phyloP scores from a whole-genome alignment of 2,888 invertebrate genomes.

The Melangyna quadrimaculata region DNA sequence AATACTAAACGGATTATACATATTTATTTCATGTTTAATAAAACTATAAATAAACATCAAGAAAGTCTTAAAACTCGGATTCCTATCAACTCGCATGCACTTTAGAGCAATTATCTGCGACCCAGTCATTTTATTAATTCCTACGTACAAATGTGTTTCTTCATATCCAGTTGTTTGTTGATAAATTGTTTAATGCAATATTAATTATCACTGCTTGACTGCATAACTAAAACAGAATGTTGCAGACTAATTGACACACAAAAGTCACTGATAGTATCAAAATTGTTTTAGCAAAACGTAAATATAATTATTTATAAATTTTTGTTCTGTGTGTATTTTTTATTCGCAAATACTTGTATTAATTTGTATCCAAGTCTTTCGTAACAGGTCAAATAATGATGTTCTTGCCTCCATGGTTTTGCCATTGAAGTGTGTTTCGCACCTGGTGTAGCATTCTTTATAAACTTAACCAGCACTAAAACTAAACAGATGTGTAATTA shows the following conservation, averaged over 20 bases:
- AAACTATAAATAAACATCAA: too few species aligned
- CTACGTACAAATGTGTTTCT: not conserved
- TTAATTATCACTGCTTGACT: slow-evolving; percentile 29
- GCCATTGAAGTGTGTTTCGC: slow-evolving; percentile 42
- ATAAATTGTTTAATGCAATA: slow-evolving; percentile 58
- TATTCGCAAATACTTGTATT: slow-evolving; percentile 27
- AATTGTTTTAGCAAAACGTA: not conserved
- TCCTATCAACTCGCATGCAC: too few species aligned
- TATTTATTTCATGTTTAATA: too few species aligned
- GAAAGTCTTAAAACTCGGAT: too few species aligned
- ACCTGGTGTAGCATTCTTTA: slow-evolving; percentile 37
- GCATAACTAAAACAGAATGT: slow-evolving; percentile 16
- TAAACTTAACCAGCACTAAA: not conserved
- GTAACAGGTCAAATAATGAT: slow-evolving; percentile 17
- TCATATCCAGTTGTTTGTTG: not conserved
- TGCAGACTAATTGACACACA: slow-evolving; percentile 11
- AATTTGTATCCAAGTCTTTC: slow-evolving; percentile 31
- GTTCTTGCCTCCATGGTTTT: not conserved
- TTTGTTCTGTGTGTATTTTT: not conserved
- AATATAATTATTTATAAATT: not conserved
- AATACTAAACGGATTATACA: too few species aligned
- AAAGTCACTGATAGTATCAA: not conserved
- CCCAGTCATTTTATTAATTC: not conserved
- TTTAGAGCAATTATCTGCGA: not conserved
- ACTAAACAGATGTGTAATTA: not conserved